A percentile compares a stretch with the other conserved stretches of the same genome.
These are phyloP conservation scores for Schizopygopsis pylzovi DNA, from an alignment of 2,797 vertebrate species.

Conservation along the genomic window DNA sequence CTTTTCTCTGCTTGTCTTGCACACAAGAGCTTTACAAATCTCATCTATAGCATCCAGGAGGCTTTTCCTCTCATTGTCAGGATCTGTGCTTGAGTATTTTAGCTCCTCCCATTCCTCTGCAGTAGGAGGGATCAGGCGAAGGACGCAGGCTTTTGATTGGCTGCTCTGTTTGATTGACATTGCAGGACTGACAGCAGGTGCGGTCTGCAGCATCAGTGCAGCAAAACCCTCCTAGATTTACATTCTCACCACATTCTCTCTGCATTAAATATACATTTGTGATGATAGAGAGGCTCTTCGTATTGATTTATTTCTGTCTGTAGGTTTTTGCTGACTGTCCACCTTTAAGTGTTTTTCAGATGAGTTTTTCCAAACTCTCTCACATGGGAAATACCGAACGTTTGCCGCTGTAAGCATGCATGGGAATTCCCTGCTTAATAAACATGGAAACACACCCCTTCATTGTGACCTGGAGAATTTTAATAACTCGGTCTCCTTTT, in stretches of 20 bases:
- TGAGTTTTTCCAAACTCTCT: conserved; percentile 29
- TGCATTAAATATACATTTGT: conserved; percentile 47
- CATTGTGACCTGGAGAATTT: conserved; percentile 1
- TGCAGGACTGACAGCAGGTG: conserved; percentile 54
- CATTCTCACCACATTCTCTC: conserved; percentile 20
- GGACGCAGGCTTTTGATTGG: conserved; percentile 60
- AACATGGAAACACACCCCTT: conserved; percentile 7
- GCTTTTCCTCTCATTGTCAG: conserved; percentile 28
- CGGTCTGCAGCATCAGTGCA: conserved; percentile 35
- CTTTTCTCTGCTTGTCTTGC: not conserved
- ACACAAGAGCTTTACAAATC: not conserved
- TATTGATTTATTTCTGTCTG: conserved; percentile 32
- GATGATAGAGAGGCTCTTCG: conserved; percentile 24
- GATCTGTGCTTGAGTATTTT: not conserved
- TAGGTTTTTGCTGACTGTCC: conserved; percentile 29
- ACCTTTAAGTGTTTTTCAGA: conserved; percentile 23
- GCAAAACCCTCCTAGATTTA: conserved; percentile 24
- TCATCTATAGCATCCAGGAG: not conserved
- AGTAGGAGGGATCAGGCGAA: conserved; percentile 56
- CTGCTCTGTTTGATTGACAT: conserved; percentile 69
- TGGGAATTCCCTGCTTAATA: conserved; percentile 43
- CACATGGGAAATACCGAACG: conserved; percentile 8
- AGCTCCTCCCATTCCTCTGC: conserved; percentile 60
- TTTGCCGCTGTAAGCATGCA: not conserved
- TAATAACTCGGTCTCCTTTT: not conserved